Conservation (phyloP, 2,113 vertebrate genomes). For the Pomatostomus ruficeps region DNA sequence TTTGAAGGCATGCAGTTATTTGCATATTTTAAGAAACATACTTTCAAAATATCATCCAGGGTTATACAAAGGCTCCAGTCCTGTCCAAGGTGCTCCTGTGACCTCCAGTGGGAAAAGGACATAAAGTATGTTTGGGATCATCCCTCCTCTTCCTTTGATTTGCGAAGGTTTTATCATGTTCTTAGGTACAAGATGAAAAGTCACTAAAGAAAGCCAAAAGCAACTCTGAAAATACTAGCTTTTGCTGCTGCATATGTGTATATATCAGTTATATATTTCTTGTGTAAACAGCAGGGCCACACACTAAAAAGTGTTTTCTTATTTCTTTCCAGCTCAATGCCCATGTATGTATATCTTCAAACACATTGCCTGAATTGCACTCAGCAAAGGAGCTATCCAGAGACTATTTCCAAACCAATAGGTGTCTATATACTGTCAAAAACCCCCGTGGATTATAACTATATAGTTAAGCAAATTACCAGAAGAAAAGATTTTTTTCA, state of each 20-base stretch:
- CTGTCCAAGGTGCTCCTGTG: not conserved
- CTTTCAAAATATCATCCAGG: not conserved
- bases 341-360: not conserved
- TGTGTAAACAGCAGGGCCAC: not conserved
- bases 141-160: not conserved
- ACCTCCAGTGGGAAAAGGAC: not conserved
- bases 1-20: not conserved
- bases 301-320: not conserved
- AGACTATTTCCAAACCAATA: not conserved
- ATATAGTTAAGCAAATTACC: not conserved
- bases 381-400: not conserved
- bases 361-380: not conserved
- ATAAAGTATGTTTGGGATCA: not conserved
- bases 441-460: not conserved
- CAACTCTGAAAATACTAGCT: not conserved
- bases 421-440: not conserved
- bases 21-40: not conserved
- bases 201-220: not conserved
- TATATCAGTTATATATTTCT: not conserved
- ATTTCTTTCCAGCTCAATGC: not conserved
- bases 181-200: not conserved
- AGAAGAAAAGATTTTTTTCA: not conserved
- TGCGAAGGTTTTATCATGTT: not conserved
- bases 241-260: not conserved
- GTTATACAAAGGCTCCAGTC: not conserved